Evolutionary conservation across 2,797 vertebrate genomes (phyloP), one percentile per base, ranked within the genome.

Genomic region (Orestias chungarensis): DNA sequence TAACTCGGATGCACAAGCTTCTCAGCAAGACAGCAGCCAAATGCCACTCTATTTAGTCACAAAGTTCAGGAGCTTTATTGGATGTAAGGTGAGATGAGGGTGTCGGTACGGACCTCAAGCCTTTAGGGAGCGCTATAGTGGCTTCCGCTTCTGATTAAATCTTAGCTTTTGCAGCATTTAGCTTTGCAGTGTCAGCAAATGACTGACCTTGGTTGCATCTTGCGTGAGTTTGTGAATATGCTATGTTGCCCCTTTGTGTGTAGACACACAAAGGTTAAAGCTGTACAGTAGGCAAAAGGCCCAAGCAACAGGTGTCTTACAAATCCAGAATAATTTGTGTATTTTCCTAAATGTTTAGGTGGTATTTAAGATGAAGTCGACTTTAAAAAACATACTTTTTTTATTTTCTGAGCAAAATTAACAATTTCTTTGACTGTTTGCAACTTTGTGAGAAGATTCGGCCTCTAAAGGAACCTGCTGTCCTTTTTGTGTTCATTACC

Each of bases 111-210:
- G 69, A 17, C 49, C 15, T 54, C 5, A 62, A 62, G 62, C 62
- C 81, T 73, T 77, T 46, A n/a, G 83, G 82, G 83, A 81, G 55
- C 68, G 27, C 83, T 82, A 86, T 87, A 83, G 78, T 80, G 83
- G 81, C 82, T 75, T 84, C 75, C 75, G 81, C 73, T 74, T 87
- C 83, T 83, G 85, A 91, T 82, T 83, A 74, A 82, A 89, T 85
- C 64, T 87, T 81, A 76, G 86, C 86, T 84, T 89, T 89, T 87
- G 68, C 88, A 77, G 87, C 86, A 84, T 84, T 81, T 78, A 76
- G 82, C 81, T 87, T 79, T 75, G 81, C 87, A 79, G 80, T 89
- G 80, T 93, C 88, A 86, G 87, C 89, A 86, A 71, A 86, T 83
- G 55, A 46, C 81, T 88, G 91, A 91, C 91, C 88, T 92, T 91